Evolutionary conservation across 2,888 invertebrate species (phyloP), one percentile per base, ranked within the genome.

Genomic region (Adineta ricciae): DNA sequence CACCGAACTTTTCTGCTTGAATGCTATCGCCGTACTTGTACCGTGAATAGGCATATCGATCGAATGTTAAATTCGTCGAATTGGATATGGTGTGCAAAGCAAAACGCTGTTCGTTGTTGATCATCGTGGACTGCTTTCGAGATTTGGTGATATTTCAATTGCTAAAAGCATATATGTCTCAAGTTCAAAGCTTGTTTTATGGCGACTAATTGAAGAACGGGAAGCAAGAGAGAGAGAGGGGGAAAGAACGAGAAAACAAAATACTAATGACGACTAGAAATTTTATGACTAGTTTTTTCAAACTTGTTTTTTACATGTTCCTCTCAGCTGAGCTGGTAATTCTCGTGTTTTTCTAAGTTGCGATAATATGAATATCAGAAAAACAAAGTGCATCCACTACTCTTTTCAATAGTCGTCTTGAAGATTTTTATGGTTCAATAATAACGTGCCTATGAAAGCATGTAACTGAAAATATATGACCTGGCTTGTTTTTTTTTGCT

Each of bases 11-110:
- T 21, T 41, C 41, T 2, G 78, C 78, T 78, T 41, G 78, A 78
- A n/a, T 78, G 41, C 41, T 38, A 78, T 78, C 78, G 41, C 78
- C 78, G 7, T 78, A 78, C n/a, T 78, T 78, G 27, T 78, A 78
- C 3, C 41, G 21, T 78, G 78, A 78, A 78, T 41, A 78, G 2
- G 41, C 38, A n/a, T 78, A 41, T 36, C 41, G 41, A 78, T 78
- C 78, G n/a, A 78, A 78, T n/a, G 78, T n/a, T 78, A 78, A 41
- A 9, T 41, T 19, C n/a, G 38, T 38, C 3, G 41, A 8, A 78
- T 78, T 21, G 14, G 4, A n/a, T 0, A 78, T 78, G 2, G 2
- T 36, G n/a, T 78, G 41, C 38, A 78, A 41, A n/a, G 78, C 38
- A 41, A 78, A 78, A 78, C 78, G 78, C 41, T 78, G 64, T 36